A percentile compares a stretch with the other conserved stretches of the same genome.
phyloP scores from a whole-genome alignment of 2,888 invertebrate species.

The Hetaerina titia region DNA sequence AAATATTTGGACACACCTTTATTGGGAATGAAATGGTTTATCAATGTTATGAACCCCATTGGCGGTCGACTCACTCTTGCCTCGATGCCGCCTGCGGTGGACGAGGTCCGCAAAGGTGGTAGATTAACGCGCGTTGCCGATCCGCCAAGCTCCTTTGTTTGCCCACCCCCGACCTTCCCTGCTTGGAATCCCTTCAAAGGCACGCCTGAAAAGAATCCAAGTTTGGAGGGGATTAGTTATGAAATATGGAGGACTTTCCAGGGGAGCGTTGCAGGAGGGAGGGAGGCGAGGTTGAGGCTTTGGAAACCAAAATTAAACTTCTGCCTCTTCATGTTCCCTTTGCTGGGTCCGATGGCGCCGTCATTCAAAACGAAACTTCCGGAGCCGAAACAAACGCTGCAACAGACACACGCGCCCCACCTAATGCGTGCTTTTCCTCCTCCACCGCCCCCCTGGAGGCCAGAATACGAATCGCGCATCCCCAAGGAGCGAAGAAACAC shows the following conservation, averaged over 20 bases:
- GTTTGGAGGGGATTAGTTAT: neutral
- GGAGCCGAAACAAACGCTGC: neutral
- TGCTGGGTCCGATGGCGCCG: neutral
- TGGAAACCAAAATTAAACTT: constrained; percentile 31
- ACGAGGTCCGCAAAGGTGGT: neutral
- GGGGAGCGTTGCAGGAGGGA: neutral
- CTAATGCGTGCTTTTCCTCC: too few relatives aligned
- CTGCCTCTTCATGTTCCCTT: neutral
- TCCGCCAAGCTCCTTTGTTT: neutral
- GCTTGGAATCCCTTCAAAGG: constrained; percentile 11
- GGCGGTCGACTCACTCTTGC: too few relatives aligned
- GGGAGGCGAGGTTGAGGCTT: neutral
- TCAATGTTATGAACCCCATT: too few relatives aligned
- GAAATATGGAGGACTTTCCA: constrained; percentile 24
- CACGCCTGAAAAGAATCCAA: neutral
- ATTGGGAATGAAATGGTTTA: too few relatives aligned
- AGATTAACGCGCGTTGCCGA: neutral
- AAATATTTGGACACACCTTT: too few relatives aligned
- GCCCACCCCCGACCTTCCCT: neutral
- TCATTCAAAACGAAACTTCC: neutral
- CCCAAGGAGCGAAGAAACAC: too few relatives aligned
- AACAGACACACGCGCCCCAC: too few relatives aligned
- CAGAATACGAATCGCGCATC: too few relatives aligned
- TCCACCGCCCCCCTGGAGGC: too few relatives aligned
- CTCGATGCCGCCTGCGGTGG: neutral